A percentile compares a stretch with the other conserved stretches of the same genome.
Conservation (phyloP, 2,888 invertebrate genomes). For the Iselma pallidipennis region DNA sequence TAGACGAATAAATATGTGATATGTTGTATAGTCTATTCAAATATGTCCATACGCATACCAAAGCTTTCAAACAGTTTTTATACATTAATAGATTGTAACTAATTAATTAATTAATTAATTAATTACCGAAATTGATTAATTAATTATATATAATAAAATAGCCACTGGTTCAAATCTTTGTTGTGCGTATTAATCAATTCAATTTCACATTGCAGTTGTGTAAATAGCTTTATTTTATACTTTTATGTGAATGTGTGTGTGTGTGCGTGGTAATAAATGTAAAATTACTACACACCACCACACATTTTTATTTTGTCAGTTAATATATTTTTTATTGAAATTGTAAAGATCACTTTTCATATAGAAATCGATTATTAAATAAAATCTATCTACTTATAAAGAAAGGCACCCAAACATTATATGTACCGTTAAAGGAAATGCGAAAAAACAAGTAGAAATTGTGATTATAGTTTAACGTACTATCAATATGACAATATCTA, state of each 20-base stretch:
- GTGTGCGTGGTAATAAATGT: not conserved
- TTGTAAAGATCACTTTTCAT: conserved; percentile 12
- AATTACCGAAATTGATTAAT: not conserved
- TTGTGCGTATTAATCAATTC: conserved; percentile 3
- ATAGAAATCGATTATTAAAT: conserved; percentile 13
- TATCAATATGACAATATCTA: conserved; percentile 53
- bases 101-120: not conserved
- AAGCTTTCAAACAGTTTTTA: not conserved
- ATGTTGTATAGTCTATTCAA: conserved; percentile 43
- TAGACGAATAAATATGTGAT: conserved; percentile 46
- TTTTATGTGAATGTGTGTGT: no score
- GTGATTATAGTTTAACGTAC: conserved; percentile 50
- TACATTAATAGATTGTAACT: not conserved
- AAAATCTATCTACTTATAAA: conserved; percentile 14
- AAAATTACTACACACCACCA: not conserved
- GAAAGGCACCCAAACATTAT: conserved; percentile 14
- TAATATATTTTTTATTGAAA: no score
- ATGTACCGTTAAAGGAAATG: conserved; percentile 12
- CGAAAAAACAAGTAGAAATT: conserved; percentile 32
- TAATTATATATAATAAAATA: not conserved
- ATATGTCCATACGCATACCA: conserved; percentile 21
- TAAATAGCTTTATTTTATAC: conserved; percentile 13
- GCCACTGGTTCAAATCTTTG: not conserved
- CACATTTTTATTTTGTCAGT: not conserved
- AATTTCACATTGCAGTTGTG: conserved; percentile 5